A percentile compares a stretch with the other conserved stretches of the same genome.
These are phyloP conservation scores for Ceyx margarethae DNA, from an alignment of 2,113 vertebrate species.

Conservation along the genomic window DNA sequence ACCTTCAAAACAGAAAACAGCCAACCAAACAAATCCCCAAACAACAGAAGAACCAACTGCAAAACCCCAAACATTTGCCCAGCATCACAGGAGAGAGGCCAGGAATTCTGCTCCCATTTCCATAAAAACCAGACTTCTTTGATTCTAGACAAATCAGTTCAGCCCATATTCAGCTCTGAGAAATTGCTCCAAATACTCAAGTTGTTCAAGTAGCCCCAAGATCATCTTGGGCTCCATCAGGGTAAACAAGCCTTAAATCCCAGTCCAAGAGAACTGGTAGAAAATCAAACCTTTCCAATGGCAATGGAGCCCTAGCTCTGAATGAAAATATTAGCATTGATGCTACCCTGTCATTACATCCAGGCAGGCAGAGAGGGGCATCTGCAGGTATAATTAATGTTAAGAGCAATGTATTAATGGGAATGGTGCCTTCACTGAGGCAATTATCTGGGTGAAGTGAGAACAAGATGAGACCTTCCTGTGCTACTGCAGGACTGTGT, in stretches of 20 bases:
- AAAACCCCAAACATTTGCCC: not conserved
- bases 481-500: not conserved
- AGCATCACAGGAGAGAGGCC: not conserved
- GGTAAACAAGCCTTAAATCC: not conserved
- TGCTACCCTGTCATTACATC: not conserved
- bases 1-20: no score
- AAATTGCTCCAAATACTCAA: not conserved
- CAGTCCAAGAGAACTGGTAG: not conserved
- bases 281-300: not conserved
- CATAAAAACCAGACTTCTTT: not conserved
- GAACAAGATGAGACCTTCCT: not conserved
- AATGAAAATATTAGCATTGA: not conserved
- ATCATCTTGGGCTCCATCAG: not conserved
- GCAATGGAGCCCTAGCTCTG: not conserved
- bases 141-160: not conserved
- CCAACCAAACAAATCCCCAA: not conserved
- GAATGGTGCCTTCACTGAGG: not conserved
- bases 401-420: not conserved
- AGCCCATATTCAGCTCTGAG: not conserved
- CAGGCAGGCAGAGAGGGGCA: not conserved
- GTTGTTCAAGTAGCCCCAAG: not conserved
- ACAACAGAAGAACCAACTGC: no score
- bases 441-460: not conserved
- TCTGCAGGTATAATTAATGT: not conserved
- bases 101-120: not conserved